Evolutionary conservation across 1,140 invertebrate genomes (phyloP).

Genomic region (Euura saliciscinereae): DNA sequence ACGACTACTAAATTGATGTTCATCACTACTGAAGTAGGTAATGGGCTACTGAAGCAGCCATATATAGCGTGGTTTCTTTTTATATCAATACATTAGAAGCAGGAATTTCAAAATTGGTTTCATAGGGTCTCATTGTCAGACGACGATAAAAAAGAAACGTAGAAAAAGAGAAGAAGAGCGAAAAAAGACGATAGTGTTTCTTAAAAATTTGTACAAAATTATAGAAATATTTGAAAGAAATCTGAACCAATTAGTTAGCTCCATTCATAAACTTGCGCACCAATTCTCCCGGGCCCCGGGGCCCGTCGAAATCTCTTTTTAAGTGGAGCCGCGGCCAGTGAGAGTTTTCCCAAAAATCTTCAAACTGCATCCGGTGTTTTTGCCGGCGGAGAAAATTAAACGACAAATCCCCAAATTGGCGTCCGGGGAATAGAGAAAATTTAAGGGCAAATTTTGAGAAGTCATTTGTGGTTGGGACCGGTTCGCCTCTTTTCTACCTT

Average conservation of each 20-base stretch:
- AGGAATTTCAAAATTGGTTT: background rate
- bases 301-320: background rate
- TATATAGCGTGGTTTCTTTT: background rate
- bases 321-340: background rate
- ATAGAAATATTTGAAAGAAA: conserved; percentile 9
- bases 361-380: background rate
- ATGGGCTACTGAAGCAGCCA: background rate
- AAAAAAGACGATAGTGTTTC: background rate
- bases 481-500: background rate
- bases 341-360: background rate
- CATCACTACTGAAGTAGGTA: background rate
- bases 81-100: conserved; percentile 3
- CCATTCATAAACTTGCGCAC: background rate
- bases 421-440: background rate
- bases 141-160: background rate
- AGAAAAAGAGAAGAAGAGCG: background rate
- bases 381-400: conserved; percentile 3
- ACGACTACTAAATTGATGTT: background rate
- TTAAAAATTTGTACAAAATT: conserved; percentile 12
- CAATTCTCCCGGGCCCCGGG: background rate
- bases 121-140: background rate
- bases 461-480: background rate
- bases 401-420: background rate
- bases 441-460: background rate
- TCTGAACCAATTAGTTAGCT: conserved; percentile 9